Evolutionary conservation across 2,797 vertebrate genomes (phyloP), one percentile per base, ranked within the genome.

Genomic region (Molossus alvarezi): DNA sequence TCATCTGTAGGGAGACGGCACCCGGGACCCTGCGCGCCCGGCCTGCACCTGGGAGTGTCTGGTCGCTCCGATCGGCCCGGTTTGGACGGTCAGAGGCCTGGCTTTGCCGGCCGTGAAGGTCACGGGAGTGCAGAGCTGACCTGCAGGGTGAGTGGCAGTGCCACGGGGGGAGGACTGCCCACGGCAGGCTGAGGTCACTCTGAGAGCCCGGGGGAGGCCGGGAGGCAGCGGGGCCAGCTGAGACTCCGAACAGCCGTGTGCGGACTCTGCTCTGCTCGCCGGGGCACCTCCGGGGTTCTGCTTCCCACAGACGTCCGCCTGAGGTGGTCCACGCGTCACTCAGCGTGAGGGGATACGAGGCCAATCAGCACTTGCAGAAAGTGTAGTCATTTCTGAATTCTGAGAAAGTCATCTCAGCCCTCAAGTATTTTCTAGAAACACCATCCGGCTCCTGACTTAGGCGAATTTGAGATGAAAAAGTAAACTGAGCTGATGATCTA

Each of bases 11-110:
- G 37, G 23, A 33, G 91, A 58, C 6, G 3, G 65, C 15, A 0
- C 2, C 0, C 0, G 3, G 0, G 0, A 8, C 1, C 9, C 27
- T 17, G 11, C 5, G 65, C 3, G 14, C 17, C 48, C 4, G 3
- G 6, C n/a, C 25, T 33, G 57, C 20, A 25, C 41, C 13, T 2
- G 37, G n/a, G 79, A 6, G 20, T 41, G 37, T 21, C 69, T 23
- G 33, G 7, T 17, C 10, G 9, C 53, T 53, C 33, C 6, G 62
- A 15, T 20, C 17, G 0, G 13, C 29, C 58, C 57, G 72, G 0
- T 48, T 9, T n/a, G 18, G 18, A 20, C 0, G 8, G 53, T 2
- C 71, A 4, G 5, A 53, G 64, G 48, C 0, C 55, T 1, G 6
- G 1, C 17, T 21, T 21, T 1, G 5, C 0, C 37, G 71, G 37